Evolutionary conservation across 2,797 vertebrate genomes (phyloP).

Genomic region (Zonotrichia albicollis): DNA sequence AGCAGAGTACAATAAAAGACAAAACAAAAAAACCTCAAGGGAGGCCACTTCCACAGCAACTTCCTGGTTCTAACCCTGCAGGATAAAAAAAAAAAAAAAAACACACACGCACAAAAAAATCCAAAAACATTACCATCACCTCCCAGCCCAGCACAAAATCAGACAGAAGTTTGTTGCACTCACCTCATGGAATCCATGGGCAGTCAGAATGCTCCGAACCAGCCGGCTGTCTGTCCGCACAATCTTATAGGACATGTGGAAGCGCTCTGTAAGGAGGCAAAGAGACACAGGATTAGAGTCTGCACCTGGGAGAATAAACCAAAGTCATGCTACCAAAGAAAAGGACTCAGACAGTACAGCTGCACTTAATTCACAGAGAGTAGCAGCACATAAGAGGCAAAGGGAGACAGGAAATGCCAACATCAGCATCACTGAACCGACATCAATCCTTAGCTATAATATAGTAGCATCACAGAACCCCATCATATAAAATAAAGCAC

Average conservation of each 20-base stretch:
- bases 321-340: background rate
- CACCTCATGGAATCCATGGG: slow-evolving; percentile 96
- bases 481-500: background rate
- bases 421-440: background rate
- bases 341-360: background rate
- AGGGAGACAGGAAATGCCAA: background rate
- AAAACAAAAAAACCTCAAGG: background rate
- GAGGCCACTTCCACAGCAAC: background rate
- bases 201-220: slow-evolving; percentile 89
- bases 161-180: background rate
- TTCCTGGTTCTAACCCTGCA: background rate
- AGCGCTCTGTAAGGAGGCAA: slow-evolving; percentile 79
- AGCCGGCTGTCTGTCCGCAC: slow-evolving; percentile 95
- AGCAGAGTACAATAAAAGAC: background rate
- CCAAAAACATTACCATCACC: background rate
- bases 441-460: background rate
- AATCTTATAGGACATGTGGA: slow-evolving; percentile 93
- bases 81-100: background rate
- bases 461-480: background rate
- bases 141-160: background rate
- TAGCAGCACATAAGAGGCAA: background rate
- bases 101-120: background rate
- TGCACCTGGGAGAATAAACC: background rate
- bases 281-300: background rate
- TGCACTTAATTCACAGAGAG: background rate